Evolutionary conservation across 2,113 vertebrate species (phyloP), one percentile per base, ranked within the genome.

Genomic region (Donacobius atricapilla): DNA sequence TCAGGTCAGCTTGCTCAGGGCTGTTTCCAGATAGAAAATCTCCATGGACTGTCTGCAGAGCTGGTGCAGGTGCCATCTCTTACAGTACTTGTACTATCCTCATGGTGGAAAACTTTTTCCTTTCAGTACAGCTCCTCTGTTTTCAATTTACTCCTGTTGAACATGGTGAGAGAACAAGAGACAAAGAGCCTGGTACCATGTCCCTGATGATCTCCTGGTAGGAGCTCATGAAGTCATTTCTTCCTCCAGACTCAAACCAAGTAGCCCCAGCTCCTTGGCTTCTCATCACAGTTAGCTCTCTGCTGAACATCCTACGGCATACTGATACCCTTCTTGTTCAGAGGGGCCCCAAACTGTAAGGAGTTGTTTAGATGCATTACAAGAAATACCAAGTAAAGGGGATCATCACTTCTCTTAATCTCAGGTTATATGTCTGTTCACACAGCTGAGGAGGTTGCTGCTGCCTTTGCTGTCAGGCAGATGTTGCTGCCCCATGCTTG

Each of bases 1-100:
- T 83, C n/a, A 72, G 31, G 53, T 80, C 57, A 80, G 33, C 37
- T 80, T 90, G 63, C n/a, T 90, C 45, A 83, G 45, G 76, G 64
- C 17, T 94, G 31, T 65, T 90, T 25, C 54, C 27, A 91, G 39
- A 57, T 22, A 17, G n/a, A 87, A 89, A 83, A 73, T 42, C 63
- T 57, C 50, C 42, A 78, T 66, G 56, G 64, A 66, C 33, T 65
- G 47, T 18, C 27, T 45, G 39, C 45, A 92, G 15, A 79, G 35
- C 13, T 8, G 11, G 0, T 37, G 19, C 37, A 51, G 42, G 22
- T 5, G 2, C 20, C 18, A 13, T 30, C 21, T 63, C 33, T 65
- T 80, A 25, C 27, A 69, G 28, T 35, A 65, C 19, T 28, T 63
- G 22, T 19, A 61, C 28, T 48, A 31, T 47, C 30, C 28, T 70